Evolutionary conservation across 2,888 invertebrate species (phyloP), one percentile per base, ranked within the genome.

Genomic region (Chydorus sphaericus): DNA sequence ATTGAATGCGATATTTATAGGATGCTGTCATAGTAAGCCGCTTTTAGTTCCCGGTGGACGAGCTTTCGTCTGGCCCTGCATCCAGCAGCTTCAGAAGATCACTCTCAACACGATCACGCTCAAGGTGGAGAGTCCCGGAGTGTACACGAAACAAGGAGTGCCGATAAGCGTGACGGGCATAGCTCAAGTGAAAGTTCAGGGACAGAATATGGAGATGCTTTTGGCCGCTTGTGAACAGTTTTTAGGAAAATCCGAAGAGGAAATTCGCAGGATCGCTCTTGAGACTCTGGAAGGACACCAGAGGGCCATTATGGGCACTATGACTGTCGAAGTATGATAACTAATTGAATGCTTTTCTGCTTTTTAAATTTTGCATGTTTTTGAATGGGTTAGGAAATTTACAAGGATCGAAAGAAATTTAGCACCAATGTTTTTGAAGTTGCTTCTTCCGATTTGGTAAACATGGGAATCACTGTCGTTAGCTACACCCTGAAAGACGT

Each of bases 51-150:
- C 94, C 39, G 97, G 97, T 60, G 97, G 97, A 11, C 78, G 96
- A 55, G 92, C 93, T 23, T 97, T 96, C 73, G 94, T 97, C n/a
- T 94, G 93, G 93, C 97, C 97, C 4, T 77, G 85, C 8, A 78
- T 96, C 48, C 76, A 77, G 61, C 70, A 70, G 64, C 68, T 75
- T 44, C 75, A 77, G 61, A 69, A n/a, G n/a, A n/a, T n/a, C n/a
- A n/a, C n/a, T n/a, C n/a, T n/a, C n/a, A n/a, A 69, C 10, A 48
- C 23, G n/a, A 14, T 10, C 5, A 11, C 28, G 2, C 78, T 96
- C 54, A 88, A 90, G 71, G 93, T 96, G 55, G 91, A 93, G 70
- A 91, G 91, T 64, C 90, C 91, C 8, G 90, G 89, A 54, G 94
- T 96, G 5, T 94, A 94, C 71, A 94, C 94, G 4, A 39, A 39